Conservation (phyloP, 2,113 vertebrate species). For the Paradoxurus hermaphroditus region DNA sequence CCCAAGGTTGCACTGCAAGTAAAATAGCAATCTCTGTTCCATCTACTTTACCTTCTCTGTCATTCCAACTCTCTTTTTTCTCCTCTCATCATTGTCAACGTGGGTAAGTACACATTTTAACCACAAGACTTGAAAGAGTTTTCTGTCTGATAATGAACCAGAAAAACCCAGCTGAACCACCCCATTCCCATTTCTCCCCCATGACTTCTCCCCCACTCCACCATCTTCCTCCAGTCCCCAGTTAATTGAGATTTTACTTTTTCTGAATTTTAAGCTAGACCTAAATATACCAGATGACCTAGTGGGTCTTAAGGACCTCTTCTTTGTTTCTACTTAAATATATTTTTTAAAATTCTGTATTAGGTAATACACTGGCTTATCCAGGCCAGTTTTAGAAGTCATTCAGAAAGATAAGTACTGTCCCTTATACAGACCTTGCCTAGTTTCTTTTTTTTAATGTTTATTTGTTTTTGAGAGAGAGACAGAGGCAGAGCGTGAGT, state of each 20-base stretch:
- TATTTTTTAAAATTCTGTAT: not conserved
- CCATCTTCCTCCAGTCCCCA: not conserved
- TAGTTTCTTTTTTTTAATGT: not conserved
- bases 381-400: constrained; percentile 15
- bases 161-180: not conserved
- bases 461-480: too few relatives aligned
- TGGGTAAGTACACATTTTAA: not conserved
- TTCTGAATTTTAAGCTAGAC: not conserved
- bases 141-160: not conserved
- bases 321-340: not conserved
- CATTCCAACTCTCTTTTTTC: not conserved
- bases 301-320: not conserved
- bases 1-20: not conserved
- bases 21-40: not conserved
- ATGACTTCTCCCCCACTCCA: not conserved
- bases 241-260: not conserved
- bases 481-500: too few relatives aligned
- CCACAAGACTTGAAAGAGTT: not conserved
- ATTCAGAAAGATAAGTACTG: not conserved
- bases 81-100: not conserved
- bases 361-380: not conserved
- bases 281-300: not conserved
- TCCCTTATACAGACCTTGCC: not conserved
- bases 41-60: not conserved
- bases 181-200: not conserved